A percentile compares a stretch with the other conserved stretches of the same genome.
Conservation (phyloP, 2,888 invertebrate species). For the Phorcus lineatus region DNA sequence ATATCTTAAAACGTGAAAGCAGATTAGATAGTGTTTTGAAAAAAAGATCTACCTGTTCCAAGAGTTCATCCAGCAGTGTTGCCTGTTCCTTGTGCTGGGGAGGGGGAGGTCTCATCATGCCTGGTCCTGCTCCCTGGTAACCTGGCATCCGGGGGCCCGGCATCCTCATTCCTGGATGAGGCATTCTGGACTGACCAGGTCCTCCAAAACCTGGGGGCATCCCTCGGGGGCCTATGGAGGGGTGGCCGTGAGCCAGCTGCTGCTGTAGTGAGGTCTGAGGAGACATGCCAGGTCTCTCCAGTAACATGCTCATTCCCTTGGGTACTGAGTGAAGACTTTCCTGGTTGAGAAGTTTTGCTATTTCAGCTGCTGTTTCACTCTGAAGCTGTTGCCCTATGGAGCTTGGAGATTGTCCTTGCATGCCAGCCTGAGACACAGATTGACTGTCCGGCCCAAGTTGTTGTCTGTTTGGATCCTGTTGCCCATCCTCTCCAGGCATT, state of each 20-base stretch:
- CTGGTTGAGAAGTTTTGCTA: slow-evolving; percentile 8
- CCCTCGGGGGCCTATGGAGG: neutral
- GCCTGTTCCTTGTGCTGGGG: slow-evolving; percentile 32
- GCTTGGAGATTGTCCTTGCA: slow-evolving; percentile 30
- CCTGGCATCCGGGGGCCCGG: slow-evolving; percentile 30
- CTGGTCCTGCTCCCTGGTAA: slow-evolving; percentile 30
- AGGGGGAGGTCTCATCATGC: slow-evolving; percentile 27
- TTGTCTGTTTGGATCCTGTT: neutral
- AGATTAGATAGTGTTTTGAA: too few species aligned
- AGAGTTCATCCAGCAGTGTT: slow-evolving; percentile 47
- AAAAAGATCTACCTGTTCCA: slow-evolving; percentile 41
- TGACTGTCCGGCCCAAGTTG: slow-evolving; percentile 9
- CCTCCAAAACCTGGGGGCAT: slow-evolving; percentile 35
- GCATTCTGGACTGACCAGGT: slow-evolving; percentile 42
- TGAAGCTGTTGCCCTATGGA: slow-evolving; percentile 19
- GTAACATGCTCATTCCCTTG: slow-evolving; percentile 34
- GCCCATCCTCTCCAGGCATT: slow-evolving; percentile 28
- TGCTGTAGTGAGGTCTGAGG: slow-evolving; percentile 37
- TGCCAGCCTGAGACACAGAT: neutral
- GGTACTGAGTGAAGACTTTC: neutral
- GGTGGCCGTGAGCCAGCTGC: slow-evolving; percentile 37
- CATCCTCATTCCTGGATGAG: slow-evolving; percentile 47
- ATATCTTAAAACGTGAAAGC: too few species aligned
- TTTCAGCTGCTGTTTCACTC: neutral
- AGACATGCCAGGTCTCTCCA: slow-evolving; percentile 19